These are phyloP conservation scores for Brachyptera putata DNA, from an alignment of 2,888 invertebrate genomes.

Conservation along the genomic window DNA sequence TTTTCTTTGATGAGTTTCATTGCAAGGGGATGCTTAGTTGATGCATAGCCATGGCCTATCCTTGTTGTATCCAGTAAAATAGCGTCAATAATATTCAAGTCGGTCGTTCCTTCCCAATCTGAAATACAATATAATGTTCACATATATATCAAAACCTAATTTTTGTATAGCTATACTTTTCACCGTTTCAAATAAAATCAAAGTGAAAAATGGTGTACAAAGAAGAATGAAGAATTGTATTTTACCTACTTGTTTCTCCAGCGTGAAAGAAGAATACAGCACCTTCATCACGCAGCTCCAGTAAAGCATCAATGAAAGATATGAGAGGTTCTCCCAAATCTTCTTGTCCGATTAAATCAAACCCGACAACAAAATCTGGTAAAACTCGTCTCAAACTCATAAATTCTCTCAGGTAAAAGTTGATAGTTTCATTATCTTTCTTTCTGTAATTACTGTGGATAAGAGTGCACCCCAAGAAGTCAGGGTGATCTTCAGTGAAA, in stretches of 20 bases:
- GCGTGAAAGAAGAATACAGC: conserved; percentile 74
- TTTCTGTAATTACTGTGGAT: conserved; percentile 59
- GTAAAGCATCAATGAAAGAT: conserved; percentile 56
- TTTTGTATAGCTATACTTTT: too few relatives aligned
- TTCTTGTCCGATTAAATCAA: conserved; percentile 78
- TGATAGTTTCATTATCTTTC: conserved; percentile 24
- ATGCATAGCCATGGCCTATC: conserved; percentile 73
- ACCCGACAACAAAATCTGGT: conserved; percentile 67
- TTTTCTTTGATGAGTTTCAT: conserved; percentile 53
- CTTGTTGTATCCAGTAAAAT: conserved; percentile 67
- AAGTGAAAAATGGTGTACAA: too few relatives aligned
- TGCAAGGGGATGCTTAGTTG: conserved; percentile 67
- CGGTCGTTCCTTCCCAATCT: conserved; percentile 25
- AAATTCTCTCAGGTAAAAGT: conserved; percentile 44
- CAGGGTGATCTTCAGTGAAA: conserved; percentile 57
- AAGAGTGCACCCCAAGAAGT: conserved; percentile 64
- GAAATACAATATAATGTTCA: too few relatives aligned
- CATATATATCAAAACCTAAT: too few relatives aligned
- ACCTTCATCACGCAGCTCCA: conserved; percentile 41
- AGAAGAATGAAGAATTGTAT: too few relatives aligned
- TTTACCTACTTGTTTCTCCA: conserved; percentile 80
- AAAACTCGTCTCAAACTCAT: conserved; percentile 48
- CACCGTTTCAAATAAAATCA: too few relatives aligned
- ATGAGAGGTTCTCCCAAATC: conserved; percentile 62
- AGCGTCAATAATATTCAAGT: conserved; percentile 56